A percentile compares a stretch with the other conserved stretches of the same genome.
Evolutionary conservation across 2,113 vertebrate genomes (phyloP).

Genomic region (Zapus hudsonius): DNA sequence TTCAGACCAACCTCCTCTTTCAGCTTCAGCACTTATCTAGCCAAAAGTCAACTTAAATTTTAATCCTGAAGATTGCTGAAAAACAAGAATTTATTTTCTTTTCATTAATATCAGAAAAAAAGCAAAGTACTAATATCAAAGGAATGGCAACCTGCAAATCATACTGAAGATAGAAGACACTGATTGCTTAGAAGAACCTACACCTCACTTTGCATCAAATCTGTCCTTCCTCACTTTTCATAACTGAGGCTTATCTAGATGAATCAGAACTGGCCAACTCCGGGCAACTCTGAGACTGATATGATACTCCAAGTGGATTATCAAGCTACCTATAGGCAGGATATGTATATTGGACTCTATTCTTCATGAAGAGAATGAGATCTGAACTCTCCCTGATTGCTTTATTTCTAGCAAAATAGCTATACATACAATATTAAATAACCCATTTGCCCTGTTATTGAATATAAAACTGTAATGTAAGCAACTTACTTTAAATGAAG

Average conservation of each 20-base stretch:
- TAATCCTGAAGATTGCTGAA: background rate
- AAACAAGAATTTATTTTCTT: background rate
- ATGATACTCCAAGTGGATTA: background rate
- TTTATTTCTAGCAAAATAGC: too few relatives aligned
- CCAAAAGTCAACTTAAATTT: constrained; percentile 40
- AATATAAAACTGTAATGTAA: background rate
- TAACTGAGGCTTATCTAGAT: background rate
- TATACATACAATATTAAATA: too few relatives aligned
- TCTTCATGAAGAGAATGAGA: too few relatives aligned
- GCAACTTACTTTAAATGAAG: background rate
- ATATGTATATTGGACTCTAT: background rate
- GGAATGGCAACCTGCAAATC: background rate
- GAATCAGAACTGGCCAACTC: background rate
- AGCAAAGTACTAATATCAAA: background rate
- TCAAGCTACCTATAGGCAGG: background rate
- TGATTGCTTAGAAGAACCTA: background rate
- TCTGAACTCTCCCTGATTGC: too few relatives aligned
- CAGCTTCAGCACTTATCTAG: background rate
- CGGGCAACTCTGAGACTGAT: background rate
- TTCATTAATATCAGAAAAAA: constrained; percentile 8
- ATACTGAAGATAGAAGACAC: background rate
- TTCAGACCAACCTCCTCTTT: background rate
- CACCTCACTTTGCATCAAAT: too few relatives aligned
- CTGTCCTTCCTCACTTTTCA: background rate
- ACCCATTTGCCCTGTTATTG: too few relatives aligned